A percentile compares a stretch with the other conserved stretches of the same genome.
These are phyloP conservation scores for Oligia latruncula DNA, from an alignment of 2,888 invertebrate genomes.

Conservation along the genomic window DNA sequence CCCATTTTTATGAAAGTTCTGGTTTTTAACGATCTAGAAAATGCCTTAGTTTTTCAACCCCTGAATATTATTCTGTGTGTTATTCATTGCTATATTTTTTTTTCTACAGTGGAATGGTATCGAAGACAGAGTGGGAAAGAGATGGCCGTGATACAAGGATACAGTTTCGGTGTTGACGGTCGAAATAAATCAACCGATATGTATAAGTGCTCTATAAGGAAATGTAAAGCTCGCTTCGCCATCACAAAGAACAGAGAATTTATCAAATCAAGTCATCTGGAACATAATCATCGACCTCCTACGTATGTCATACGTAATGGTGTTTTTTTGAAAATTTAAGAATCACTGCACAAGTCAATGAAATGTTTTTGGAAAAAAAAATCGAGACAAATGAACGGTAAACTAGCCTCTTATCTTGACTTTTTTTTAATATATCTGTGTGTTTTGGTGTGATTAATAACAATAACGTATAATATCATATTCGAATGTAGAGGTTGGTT, in stretches of 20 bases:
- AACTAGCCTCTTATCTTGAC: background rate
- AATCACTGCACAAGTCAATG: slow-evolving; percentile 17
- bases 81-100: background rate
- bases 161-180: slow-evolving; percentile 65
- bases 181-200: slow-evolving; percentile 21
- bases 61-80: background rate
- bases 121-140: slow-evolving; percentile 64
- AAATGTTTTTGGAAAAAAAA: background rate
- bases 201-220: slow-evolving; percentile 25
- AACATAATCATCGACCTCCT: slow-evolving; percentile 32
- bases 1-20: background rate
- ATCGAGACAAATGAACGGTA: background rate
- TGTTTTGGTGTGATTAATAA: background rate
- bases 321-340: slow-evolving; percentile 20
- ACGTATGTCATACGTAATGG: slow-evolving; percentile 24
- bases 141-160: slow-evolving; percentile 70
- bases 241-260: slow-evolving; percentile 10
- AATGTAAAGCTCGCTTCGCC: slow-evolving; percentile 41
- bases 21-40: background rate
- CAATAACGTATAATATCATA: background rate
- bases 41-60: background rate
- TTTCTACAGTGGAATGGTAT: slow-evolving; percentile 48
- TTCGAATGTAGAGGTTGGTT: background rate
- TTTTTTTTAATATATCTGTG: background rate
- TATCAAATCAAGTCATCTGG: slow-evolving; percentile 23